Percentiles rank a stretch among this genome's conserved stretches.
These are phyloP conservation scores for Aramus guarauna DNA, from an alignment of 2,113 vertebrate species.

Conservation along the genomic window DNA sequence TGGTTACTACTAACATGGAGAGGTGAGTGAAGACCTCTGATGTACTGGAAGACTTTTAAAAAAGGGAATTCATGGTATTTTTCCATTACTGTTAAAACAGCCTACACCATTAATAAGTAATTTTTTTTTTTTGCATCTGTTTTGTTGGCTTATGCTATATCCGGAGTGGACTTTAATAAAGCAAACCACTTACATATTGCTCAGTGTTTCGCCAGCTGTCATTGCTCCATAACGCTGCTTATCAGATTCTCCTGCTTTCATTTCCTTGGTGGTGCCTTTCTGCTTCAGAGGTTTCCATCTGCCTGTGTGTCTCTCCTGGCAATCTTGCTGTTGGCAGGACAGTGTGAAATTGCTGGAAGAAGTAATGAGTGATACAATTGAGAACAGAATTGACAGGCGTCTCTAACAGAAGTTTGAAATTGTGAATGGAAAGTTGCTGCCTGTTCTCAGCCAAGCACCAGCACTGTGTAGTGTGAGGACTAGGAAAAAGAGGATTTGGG, in stretches of 20 bases:
- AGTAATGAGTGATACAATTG: background rate
- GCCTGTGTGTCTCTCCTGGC: conserved; percentile 14
- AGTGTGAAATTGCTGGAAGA: background rate
- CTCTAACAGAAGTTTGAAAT: background rate
- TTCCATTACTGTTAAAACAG: background rate
- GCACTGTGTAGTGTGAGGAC: background rate
- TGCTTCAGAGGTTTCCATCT: conserved; percentile 27
- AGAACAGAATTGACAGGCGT: background rate
- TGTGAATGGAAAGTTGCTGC: background rate
- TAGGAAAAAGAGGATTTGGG: background rate
- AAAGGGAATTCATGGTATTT: background rate
- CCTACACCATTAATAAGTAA: conserved; percentile 8
- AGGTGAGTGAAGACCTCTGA: conserved; percentile 31
- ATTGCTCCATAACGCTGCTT: background rate
- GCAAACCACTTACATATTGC: background rate
- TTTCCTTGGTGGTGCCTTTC: conserved; percentile 37
- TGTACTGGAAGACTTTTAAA: background rate
- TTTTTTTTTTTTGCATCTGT: conserved; percentile 40
- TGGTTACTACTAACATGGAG: background rate
- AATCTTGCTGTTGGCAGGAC: background rate
- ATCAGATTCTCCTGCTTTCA: conserved; percentile 16
- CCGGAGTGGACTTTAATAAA: background rate
- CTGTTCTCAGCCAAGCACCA: background rate
- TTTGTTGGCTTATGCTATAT: conserved; percentile 44
- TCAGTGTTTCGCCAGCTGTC: conserved; percentile 27